A percentile compares a stretch with the other conserved stretches of the same genome.
These are phyloP conservation scores for Neodiprion lecontei DNA, from an alignment of 1,140 invertebrate species.

Conservation along the genomic window DNA sequence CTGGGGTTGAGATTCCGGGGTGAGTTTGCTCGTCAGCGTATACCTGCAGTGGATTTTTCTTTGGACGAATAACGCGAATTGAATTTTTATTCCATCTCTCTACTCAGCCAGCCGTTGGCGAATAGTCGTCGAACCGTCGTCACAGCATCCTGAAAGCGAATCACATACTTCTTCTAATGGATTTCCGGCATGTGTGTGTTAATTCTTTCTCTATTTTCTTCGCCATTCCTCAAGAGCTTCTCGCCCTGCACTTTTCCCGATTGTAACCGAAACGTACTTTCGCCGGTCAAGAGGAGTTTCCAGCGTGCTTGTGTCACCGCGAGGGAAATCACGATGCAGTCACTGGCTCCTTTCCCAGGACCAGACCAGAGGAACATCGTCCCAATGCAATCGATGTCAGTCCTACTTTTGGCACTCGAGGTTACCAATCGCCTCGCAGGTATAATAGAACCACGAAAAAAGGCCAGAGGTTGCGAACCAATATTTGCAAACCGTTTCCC, in stretches of 20 bases:
- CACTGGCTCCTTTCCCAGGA: not conserved
- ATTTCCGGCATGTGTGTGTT: not conserved
- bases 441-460: too few species aligned
- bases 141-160: too few species aligned
- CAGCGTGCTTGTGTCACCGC: not conserved
- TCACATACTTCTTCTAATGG: not conserved
- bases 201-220: not conserved
- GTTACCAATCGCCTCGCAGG: too few species aligned
- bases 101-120: not conserved
- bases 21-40: too few species aligned
- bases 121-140: not conserved
- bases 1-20: too few species aligned
- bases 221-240: not conserved
- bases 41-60: too few species aligned
- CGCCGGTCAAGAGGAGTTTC: too few species aligned
- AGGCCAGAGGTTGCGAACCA: too few species aligned
- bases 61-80: too few species aligned
- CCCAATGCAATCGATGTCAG: not conserved
- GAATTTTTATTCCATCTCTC: too few species aligned
- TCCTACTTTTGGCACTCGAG: not conserved
- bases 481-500: too few species aligned
- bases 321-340: not conserved
- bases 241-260: not conserved
- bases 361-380: not conserved
- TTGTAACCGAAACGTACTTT: too few species aligned